These are phyloP conservation scores for Tinamus guttatus DNA, from an alignment of 2,113 vertebrate genomes.

Conservation along the genomic window DNA sequence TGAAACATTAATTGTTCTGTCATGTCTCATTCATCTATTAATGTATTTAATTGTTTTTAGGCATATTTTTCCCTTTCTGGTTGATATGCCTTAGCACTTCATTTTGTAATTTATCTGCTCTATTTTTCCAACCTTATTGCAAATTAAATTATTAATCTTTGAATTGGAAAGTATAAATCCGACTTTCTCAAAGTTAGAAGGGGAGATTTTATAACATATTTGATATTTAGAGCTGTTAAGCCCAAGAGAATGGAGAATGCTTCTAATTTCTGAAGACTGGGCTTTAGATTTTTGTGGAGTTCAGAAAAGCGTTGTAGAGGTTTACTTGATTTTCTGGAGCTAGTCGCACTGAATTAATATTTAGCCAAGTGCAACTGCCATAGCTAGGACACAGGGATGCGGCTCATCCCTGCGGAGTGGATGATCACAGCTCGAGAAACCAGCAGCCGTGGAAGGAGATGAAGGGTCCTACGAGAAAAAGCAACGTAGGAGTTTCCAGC, in stretches of 20 bases:
- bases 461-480: neutral
- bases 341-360: neutral
- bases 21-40: neutral
- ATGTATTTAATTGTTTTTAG: conserved; percentile 13
- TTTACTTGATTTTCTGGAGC: neutral
- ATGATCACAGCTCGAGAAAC: neutral
- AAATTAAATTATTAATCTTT: neutral
- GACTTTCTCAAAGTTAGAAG: neutral
- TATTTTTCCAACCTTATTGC: neutral
- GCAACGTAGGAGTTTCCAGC: neutral
- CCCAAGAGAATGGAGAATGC: neutral
- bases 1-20: conserved; percentile 2
- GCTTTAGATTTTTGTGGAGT: neutral
- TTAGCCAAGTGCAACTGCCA: neutral
- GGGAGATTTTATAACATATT: neutral
- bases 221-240: neutral
- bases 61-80: neutral
- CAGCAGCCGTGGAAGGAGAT: neutral
- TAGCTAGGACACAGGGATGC: neutral
- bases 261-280: neutral
- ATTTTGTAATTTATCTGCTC: neutral
- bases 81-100: neutral
- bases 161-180: neutral
- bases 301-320: neutral
- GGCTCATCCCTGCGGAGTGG: neutral